Conservation (phyloP, 2,888 invertebrate species). For the Teleogryllus oceanicus region DNA sequence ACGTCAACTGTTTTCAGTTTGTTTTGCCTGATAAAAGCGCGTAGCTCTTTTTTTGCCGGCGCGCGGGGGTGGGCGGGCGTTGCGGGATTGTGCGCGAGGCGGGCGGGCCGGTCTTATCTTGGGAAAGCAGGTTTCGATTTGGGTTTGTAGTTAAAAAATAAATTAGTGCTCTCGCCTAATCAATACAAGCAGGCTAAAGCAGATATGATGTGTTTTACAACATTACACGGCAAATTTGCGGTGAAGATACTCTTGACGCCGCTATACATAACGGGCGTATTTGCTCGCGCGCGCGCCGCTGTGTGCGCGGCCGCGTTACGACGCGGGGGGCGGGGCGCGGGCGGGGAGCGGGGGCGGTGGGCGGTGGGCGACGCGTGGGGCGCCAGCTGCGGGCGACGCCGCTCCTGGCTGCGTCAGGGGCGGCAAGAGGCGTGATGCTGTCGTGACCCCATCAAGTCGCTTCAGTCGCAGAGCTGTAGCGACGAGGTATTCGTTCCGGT, state of each 20-base stretch:
- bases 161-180: constrained; percentile 21
- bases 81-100: neutral
- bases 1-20: constrained; percentile 34
- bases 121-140: constrained; percentile 26
- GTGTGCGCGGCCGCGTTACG: neutral
- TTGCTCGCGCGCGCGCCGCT: neutral
- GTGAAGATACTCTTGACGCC: constrained; percentile 18
- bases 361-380: neutral
- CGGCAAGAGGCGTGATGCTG: neutral
- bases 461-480: neutral
- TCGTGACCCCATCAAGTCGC: neutral
- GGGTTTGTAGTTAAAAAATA: constrained; percentile 26
- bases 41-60: constrained; percentile 21
- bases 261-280: constrained; percentile 10
- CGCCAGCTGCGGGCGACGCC: neutral
- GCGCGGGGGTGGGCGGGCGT: constrained; percentile 29
- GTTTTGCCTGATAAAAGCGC: constrained; percentile 30
- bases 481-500: too few species aligned
- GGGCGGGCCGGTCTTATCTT: constrained; percentile 27
- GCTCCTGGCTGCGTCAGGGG: neutral
- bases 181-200: constrained; percentile 21
- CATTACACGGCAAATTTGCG: constrained; percentile 18
- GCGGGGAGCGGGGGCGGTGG: neutral
- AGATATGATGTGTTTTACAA: constrained; percentile 19
- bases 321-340: neutral